These are phyloP conservation scores for Volucella inflata DNA, from an alignment of 2,888 invertebrate species.

Conservation along the genomic window DNA sequence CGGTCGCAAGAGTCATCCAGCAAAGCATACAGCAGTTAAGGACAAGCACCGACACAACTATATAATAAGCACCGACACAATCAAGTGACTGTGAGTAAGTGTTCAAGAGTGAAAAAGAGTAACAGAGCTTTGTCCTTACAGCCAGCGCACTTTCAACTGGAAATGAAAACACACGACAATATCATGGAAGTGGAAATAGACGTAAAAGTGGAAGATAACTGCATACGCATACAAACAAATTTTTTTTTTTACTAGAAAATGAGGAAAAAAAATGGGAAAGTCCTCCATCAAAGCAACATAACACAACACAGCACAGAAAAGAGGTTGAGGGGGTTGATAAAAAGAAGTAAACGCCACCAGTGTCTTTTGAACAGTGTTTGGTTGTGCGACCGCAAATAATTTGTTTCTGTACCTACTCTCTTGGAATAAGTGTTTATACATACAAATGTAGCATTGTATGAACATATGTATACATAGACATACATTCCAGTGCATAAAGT, in stretches of 20 bases:
- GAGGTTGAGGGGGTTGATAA: neutral
- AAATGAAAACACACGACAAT: conserved; percentile 59
- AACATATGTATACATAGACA: conserved; percentile 24
- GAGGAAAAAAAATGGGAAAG: conserved; percentile 13
- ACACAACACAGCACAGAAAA: conserved; percentile 3
- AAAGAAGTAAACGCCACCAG: conserved; percentile 43
- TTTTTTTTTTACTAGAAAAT: conserved; percentile 4
- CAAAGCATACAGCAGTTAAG: conserved; percentile 52
- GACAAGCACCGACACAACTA: conserved; percentile 16
- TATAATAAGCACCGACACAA: conserved; percentile 40
- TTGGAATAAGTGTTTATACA: conserved; percentile 45
- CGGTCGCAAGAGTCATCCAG: conserved; percentile 3
- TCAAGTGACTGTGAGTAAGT: conserved; percentile 50
- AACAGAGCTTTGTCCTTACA: conserved; percentile 38
- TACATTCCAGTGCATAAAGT: conserved; percentile 67
- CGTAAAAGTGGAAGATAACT: neutral
- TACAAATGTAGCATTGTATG: too few relatives aligned
- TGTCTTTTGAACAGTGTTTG: conserved; percentile 63
- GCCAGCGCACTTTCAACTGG: conserved; percentile 16
- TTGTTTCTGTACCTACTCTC: conserved; percentile 54
- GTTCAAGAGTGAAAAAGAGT: conserved; percentile 49
- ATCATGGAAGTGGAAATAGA: conserved; percentile 53
- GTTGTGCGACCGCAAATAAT: conserved; percentile 72
- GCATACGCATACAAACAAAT: conserved; percentile 64
- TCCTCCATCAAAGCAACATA: neutral